These are phyloP conservation scores for Cantharis nigra DNA, from an alignment of 2,888 invertebrate species.

Conservation along the genomic window DNA sequence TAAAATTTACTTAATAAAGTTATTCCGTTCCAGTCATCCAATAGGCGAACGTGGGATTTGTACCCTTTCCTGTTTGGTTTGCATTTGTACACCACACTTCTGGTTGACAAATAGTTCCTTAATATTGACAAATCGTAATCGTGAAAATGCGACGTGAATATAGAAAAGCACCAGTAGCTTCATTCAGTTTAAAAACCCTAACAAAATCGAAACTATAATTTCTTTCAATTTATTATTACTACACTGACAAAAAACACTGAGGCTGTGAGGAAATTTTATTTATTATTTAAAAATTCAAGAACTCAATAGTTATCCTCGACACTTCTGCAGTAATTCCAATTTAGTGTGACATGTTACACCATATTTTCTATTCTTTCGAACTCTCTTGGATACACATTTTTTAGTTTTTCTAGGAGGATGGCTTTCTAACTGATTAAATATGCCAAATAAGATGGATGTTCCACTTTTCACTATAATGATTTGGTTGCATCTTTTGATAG, in stretches of 20 bases:
- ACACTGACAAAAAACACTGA: background rate
- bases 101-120: background rate
- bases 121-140: background rate
- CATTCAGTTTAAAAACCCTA: background rate
- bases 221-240: background rate
- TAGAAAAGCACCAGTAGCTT: background rate
- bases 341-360: background rate
- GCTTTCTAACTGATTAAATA: background rate
- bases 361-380: background rate
- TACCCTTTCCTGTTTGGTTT: background rate
- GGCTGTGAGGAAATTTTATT: background rate
- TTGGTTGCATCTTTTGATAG: background rate
- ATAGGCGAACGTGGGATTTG: background rate
- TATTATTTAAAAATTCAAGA: background rate
- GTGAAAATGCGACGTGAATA: background rate
- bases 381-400: background rate
- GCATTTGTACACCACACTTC: background rate
- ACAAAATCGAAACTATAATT: background rate
- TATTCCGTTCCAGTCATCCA: background rate
- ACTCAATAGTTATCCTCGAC: background rate
- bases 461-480: background rate
- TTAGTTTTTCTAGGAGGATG: background rate
- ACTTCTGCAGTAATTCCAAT: background rate
- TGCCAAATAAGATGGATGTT: background rate
- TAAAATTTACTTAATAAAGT: background rate